These are phyloP conservation scores for Oncopodura yosiiana DNA, from an alignment of 1,140 invertebrate species.

Conservation along the genomic window DNA sequence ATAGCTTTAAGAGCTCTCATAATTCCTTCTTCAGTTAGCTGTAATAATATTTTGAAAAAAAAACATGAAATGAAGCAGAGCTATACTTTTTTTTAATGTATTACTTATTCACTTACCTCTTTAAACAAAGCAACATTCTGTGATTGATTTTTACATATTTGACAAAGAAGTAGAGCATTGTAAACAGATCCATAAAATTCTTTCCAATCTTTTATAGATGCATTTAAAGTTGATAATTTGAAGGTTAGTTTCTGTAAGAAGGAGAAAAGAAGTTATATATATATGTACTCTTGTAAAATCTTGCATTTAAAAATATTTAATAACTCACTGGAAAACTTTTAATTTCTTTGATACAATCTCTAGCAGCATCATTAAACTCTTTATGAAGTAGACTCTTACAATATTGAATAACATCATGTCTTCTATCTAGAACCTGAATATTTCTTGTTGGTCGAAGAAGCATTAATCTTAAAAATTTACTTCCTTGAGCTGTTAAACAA, in stretches of 20 bases:
- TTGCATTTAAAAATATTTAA: too few species aligned
- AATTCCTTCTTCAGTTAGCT: conserved; percentile 2
- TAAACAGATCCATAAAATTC: conserved; percentile 49
- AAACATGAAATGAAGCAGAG: neutral
- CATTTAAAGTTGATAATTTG: conserved; percentile 19
- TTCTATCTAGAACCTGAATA: conserved; percentile 44
- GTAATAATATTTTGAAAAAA: neutral
- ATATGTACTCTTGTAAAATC: too few species aligned
- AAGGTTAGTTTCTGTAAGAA: conserved; percentile 23
- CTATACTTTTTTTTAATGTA: neutral
- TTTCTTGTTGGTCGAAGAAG: conserved; percentile 53
- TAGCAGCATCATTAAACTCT: conserved; percentile 48
- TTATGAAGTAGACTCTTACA: conserved; percentile 47
- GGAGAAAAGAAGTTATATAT: neutral
- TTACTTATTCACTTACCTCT: conserved; percentile 40
- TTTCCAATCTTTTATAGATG: conserved; percentile 35
- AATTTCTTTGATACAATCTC: conserved; percentile 49
- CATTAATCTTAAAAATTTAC: conserved; percentile 41
- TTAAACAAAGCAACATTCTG: conserved; percentile 46
- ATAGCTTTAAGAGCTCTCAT: conserved; percentile 37
- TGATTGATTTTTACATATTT: conserved; percentile 47
- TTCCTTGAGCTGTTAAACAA: conserved; percentile 43
- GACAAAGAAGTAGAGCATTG: conserved; percentile 53
- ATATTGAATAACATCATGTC: conserved; percentile 53
- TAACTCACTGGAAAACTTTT: conserved; percentile 46